Conservation (phyloP, 2,113 vertebrate genomes). For the Tychaedon coryphoeus region DNA sequence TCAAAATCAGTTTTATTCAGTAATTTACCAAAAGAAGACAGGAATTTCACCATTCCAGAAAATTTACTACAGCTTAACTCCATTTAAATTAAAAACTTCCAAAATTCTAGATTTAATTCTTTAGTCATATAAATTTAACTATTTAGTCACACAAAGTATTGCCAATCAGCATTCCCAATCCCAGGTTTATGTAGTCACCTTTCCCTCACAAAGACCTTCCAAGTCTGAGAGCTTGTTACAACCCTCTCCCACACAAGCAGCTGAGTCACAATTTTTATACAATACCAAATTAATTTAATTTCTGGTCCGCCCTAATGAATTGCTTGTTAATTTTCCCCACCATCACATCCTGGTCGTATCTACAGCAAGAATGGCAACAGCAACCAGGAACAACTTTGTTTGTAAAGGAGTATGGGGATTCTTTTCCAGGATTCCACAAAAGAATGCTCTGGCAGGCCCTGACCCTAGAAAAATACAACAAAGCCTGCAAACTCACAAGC, state of each 20-base stretch:
- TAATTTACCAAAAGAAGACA: not conserved
- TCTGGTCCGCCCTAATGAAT: not conserved
- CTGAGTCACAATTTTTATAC: not conserved
- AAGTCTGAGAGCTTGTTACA: not conserved
- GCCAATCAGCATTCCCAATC: not conserved
- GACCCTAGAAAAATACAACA: constrained; percentile 7
- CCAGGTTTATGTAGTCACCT: not conserved
- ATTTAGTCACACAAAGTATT: not conserved
- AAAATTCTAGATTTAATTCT: not conserved
- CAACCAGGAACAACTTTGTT: not conserved
- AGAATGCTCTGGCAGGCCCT: constrained; percentile 3
- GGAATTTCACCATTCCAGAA: not conserved
- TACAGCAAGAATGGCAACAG: not conserved
- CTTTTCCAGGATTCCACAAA: constrained; percentile 24
- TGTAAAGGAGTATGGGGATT: not conserved
- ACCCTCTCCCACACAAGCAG: not conserved
- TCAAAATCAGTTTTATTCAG: not conserved
- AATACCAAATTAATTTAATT: not conserved
- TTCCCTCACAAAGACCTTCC: not conserved
- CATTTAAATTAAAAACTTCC: not conserved
- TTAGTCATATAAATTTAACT: not conserved
- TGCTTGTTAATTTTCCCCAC: not conserved
- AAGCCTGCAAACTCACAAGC: constrained; percentile 18
- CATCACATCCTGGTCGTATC: not conserved
- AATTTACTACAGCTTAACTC: not conserved